These are phyloP conservation scores for Saguinus midas DNA, from an alignment of 2,113 vertebrate genomes.

Conservation along the genomic window DNA sequence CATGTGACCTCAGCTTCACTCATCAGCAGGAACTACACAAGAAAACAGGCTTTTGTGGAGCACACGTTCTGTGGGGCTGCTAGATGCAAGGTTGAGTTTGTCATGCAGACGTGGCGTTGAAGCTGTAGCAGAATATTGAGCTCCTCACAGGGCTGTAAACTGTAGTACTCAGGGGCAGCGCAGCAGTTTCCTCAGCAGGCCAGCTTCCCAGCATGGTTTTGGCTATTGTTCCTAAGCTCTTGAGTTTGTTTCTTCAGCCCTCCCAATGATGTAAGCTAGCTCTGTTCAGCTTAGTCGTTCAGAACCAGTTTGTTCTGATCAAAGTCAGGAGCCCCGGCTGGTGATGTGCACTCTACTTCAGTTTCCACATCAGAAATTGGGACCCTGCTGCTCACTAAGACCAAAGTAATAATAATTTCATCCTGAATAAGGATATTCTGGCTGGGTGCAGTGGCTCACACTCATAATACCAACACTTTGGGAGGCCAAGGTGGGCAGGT, in stretches of 20 bases:
- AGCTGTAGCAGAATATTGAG: background rate
- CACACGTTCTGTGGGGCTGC: background rate
- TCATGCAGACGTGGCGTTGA: background rate
- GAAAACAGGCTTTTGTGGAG: background rate
- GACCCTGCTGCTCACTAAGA: background rate
- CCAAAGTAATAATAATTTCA: background rate
- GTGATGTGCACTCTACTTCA: background rate
- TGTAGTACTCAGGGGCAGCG: background rate
- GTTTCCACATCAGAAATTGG: background rate
- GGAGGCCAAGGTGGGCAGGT: no score
- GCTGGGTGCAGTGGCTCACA: no score
- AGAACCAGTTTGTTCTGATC: background rate
- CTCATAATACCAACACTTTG: no score
- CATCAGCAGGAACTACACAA: background rate
- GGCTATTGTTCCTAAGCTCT: background rate
- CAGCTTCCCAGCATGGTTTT: background rate
- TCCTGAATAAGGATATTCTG: background rate
- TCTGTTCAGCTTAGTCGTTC: background rate
- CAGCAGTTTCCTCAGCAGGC: fast-evolving
- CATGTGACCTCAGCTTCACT: background rate
- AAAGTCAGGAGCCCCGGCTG: background rate
- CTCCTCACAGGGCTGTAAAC: background rate
- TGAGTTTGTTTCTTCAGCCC: background rate
- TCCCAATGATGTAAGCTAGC: background rate
- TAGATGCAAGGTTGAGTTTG: background rate